Percentiles rank a stretch among this genome's conserved stretches.
These are phyloP conservation scores for Gymnarchus niloticus DNA, from an alignment of 2,113 vertebrate species.

Conservation along the genomic window DNA sequence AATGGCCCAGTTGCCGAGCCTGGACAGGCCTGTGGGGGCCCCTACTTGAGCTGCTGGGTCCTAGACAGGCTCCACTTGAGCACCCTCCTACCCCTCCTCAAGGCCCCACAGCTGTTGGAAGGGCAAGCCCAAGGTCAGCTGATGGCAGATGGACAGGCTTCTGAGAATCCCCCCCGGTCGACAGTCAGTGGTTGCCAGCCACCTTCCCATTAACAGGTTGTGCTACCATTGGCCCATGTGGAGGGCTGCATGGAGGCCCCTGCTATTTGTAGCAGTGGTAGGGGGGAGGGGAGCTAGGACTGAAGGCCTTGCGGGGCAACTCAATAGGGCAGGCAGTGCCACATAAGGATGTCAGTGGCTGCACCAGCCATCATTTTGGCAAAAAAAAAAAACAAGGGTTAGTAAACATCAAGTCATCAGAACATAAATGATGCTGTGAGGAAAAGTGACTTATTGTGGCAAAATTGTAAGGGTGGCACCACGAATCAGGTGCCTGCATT, in stretches of 20 bases:
- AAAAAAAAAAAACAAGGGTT: background rate
- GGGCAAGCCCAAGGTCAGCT: slow-evolving; percentile 42
- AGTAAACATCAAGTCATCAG: background rate
- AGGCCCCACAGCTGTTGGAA: background rate
- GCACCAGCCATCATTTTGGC: background rate
- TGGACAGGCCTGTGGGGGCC: background rate
- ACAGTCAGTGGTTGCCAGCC: slow-evolving; percentile 34
- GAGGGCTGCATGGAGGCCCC: background rate
- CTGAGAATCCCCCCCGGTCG: slow-evolving; percentile 32
- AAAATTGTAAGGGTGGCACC: no score
- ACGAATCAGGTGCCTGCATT: background rate
- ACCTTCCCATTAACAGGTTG: slow-evolving; percentile 32
- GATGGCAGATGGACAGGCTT: slow-evolving; percentile 48
- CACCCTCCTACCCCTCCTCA: background rate
- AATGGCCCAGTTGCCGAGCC: background rate
- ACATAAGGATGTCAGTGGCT: background rate
- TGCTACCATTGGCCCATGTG: slow-evolving; percentile 36
- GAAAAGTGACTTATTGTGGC: background rate
- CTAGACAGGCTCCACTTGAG: background rate
- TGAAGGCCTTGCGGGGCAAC: background rate
- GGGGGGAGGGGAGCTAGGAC: no score
- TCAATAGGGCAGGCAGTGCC: background rate
- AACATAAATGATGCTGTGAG: background rate
- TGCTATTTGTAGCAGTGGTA: background rate
- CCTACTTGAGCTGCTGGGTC: background rate